Evolutionary conservation across 92 coral and sea anemone genomes (phyloP), one percentile per base, ranked within the genome.

Genomic region (Pocillopora meandrina): DNA sequence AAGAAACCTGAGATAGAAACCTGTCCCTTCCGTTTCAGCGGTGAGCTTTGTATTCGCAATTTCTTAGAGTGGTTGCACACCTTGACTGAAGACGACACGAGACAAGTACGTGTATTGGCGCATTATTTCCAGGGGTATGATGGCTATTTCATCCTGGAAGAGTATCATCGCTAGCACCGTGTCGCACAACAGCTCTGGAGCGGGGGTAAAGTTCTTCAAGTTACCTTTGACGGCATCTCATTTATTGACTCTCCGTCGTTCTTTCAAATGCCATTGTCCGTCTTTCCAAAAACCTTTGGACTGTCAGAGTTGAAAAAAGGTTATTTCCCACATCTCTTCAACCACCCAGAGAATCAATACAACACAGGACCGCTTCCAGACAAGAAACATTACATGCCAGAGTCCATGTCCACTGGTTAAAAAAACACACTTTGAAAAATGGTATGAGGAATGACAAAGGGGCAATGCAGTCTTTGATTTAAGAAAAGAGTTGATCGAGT

Each of bases 241-340:
- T 63, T 63, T 18, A 63, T 63, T 18, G 67, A 63, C 21, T 63
- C 67, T 63, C 67, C 16, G 2, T 63, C 67, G 8, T 76, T 76
- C 9, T 15, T 76, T 1, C 68, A 17, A 8, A 55, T 73, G 33
- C 61, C 26, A 0, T 10, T 73, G 14, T 10, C 58, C 0, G 56
- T 20, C 1, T 74, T 56, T 23, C 78, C 78, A 1, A 20, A 10
- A 61, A 87, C 90, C 2, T 87, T 87, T 47, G 83, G 84, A 10
- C 23, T 67, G 21, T 65, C 62, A 0, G 47, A 73, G 20, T 16
- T 65, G 12, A 81, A 61, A 19, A 87, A 74, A 36, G 87, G 77
- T 2, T 56, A 31, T 49, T 87, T 76, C 58, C 74, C 82, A 8
- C 83, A 74, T 33, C 15, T 68, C 19, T 87, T 82, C n/a, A 87